Conservation (phyloP, 2,797 vertebrate genomes). For the Rhodeus uyekii region DNA sequence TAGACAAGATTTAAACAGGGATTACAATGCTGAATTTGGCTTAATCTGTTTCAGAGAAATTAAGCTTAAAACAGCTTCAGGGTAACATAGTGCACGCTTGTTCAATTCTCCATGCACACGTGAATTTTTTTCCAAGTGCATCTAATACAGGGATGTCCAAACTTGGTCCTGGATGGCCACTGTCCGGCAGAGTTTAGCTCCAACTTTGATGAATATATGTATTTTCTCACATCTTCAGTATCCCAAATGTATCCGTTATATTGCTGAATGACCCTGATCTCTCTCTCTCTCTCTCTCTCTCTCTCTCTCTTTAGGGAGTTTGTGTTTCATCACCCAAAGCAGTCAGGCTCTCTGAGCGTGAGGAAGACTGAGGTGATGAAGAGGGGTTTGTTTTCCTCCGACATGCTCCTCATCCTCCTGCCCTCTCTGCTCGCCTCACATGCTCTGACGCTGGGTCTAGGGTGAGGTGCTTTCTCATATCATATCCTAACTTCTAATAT, state of each 20-base stretch:
- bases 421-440: constrained; percentile 77
- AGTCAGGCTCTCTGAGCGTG: constrained; percentile 70
- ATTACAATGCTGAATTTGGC: constrained; percentile 6
- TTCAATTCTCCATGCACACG: background rate
- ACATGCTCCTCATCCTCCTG: constrained; percentile 74
- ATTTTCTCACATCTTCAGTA: background rate
- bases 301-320: constrained; percentile 67
- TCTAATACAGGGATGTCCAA: background rate
- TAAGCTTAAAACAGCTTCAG: background rate
- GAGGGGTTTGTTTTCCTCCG: constrained; percentile 76
- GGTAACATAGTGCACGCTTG: background rate
- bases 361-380: constrained; percentile 78
- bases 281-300: background rate
- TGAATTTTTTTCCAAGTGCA: background rate
- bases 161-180: background rate
- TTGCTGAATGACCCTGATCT: background rate
- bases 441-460: constrained; percentile 77
- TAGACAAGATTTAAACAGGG: background rate
- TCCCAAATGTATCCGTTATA: background rate
- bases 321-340: constrained; percentile 77
- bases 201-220: background rate
- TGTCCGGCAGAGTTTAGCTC: background rate
- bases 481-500: background rate
- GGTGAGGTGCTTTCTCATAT: constrained; percentile 63
- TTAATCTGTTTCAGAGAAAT: constrained; percentile 13